Evolutionary conservation across 2,797 vertebrate genomes (phyloP), one percentile per base, ranked within the genome.

Genomic region (Hemitrygon akajei): DNA sequence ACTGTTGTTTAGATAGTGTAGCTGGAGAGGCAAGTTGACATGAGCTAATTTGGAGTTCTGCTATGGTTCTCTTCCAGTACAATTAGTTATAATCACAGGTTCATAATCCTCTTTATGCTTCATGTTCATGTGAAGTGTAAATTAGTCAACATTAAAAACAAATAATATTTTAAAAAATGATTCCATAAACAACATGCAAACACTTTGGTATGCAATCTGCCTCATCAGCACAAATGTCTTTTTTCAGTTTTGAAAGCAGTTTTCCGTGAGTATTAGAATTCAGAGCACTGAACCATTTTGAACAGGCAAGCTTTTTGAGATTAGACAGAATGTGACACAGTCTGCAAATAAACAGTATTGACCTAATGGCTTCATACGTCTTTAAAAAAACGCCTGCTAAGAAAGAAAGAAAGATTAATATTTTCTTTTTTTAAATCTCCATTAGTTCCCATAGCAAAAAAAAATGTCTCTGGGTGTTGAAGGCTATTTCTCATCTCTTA

Each of bases 291-390:
- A 40, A 75, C 40, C 37, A 69, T 69, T 47, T 47, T 9, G 34
- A 92, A 71, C 27, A 40, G 34, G 40, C 25, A 76, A 7, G 40
- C 12, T n/a, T 76, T 92, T 93, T 58, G 69, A 76, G 22, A 30
- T 75, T 73, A 25, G 73, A 25, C 71, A 93, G 91, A 76, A 71
- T 93, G 22, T 30, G 66, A 66, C n/a, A 58, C n/a, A 75, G 12
- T 58, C 71, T 93, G 91, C 75, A 76, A 56, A 92, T 92, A 93
- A 75, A 93, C 37, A 73, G 25, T 76, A 5, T 71, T 76, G 91
- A 47, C 71, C 40, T 75, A 56, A 73, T 93, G 37, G 40, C 71
- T 93, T 30, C 40, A 76, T 93, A 37, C 20, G 56, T 93, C 71
- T 47, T 75, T 75, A 12, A 76, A 75, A n/a, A 66, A 93, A 16